Conservation (phyloP, 2,888 invertebrate species). For the Chaetoderma sp. region DNA sequence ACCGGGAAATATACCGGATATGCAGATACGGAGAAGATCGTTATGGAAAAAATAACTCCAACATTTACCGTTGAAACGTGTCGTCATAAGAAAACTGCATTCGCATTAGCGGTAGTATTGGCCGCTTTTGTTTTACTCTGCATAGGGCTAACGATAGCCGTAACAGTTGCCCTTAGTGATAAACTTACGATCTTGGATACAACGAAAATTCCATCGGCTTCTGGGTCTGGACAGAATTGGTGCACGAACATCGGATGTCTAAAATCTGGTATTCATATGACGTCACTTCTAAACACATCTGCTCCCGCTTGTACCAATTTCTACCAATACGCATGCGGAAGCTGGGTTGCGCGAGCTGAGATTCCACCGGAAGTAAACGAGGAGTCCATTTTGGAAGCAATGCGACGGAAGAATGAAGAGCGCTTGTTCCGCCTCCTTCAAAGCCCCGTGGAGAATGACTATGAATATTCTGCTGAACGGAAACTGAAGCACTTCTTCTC, state of each 20-base stretch:
- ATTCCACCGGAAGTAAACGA: slow-evolving; percentile 8
- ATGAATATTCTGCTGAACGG: slow-evolving; percentile 69
- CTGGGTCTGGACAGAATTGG: neutral
- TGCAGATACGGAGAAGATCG: slow-evolving; percentile 3
- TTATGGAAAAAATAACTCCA: neutral
- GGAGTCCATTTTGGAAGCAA: slow-evolving; percentile 4
- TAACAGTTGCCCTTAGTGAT: neutral
- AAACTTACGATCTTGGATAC: neutral
- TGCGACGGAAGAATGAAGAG: slow-evolving; percentile 14
- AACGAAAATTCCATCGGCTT: neutral
- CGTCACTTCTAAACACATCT: slow-evolving; percentile 20
- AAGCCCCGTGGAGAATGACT: neutral
- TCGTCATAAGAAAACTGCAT: neutral
- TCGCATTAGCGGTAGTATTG: neutral
- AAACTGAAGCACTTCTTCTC: slow-evolving; percentile 75
- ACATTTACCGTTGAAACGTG: neutral
- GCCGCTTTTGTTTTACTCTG: neutral
- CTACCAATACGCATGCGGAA: slow-evolving; percentile 73
- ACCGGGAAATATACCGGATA: slow-evolving; percentile 5
- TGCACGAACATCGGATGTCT: slow-evolving; percentile 9
- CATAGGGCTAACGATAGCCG: too few relatives aligned
- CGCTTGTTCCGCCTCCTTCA: neutral
- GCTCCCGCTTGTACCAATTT: slow-evolving; percentile 71
- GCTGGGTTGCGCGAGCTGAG: slow-evolving; percentile 68
- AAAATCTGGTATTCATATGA: slow-evolving; percentile 5